Evolutionary conservation across 2,113 vertebrate genomes (phyloP).

Genomic region (Oryzias melastigma): DNA sequence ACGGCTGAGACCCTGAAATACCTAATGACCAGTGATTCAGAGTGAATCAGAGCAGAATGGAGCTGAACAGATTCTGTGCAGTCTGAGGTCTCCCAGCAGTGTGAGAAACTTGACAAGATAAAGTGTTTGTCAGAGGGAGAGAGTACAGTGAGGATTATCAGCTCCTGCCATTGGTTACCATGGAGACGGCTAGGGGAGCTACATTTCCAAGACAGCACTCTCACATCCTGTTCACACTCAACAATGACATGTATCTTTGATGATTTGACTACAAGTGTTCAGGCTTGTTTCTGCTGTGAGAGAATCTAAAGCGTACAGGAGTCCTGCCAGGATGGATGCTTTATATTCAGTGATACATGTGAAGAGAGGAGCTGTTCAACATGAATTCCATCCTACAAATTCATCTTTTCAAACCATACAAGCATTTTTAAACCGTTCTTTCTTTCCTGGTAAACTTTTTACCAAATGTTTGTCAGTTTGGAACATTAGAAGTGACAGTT

Average conservation of each 20-base stretch:
- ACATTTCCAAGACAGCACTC: slow-evolving; percentile 44
- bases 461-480: too few species aligned
- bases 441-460: too few species aligned
- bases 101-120: slow-evolving; percentile 63
- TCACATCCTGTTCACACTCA: slow-evolving; percentile 42
- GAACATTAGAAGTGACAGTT: too few species aligned
- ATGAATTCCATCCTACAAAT: too few species aligned
- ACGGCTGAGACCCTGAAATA: too few species aligned
- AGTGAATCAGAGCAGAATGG: not conserved
- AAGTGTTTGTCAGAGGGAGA: slow-evolving; percentile 28
- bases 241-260: slow-evolving; percentile 31
- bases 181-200: slow-evolving; percentile 57
- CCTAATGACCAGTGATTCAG: too few species aligned
- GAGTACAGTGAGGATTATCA: slow-evolving; percentile 44
- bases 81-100: slow-evolving; percentile 27
- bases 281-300: slow-evolving; percentile 8
- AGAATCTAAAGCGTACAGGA: not conserved
- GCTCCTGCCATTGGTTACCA: slow-evolving; percentile 62
- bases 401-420: too few species aligned
- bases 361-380: too few species aligned
- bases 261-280: slow-evolving; percentile 16
- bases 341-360: too few species aligned
- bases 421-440: too few species aligned
- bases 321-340: slow-evolving; percentile 4
- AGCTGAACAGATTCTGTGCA: slow-evolving; percentile 8